Conservation (phyloP, 2,113 vertebrate genomes). For the Heliornis fulica region DNA sequence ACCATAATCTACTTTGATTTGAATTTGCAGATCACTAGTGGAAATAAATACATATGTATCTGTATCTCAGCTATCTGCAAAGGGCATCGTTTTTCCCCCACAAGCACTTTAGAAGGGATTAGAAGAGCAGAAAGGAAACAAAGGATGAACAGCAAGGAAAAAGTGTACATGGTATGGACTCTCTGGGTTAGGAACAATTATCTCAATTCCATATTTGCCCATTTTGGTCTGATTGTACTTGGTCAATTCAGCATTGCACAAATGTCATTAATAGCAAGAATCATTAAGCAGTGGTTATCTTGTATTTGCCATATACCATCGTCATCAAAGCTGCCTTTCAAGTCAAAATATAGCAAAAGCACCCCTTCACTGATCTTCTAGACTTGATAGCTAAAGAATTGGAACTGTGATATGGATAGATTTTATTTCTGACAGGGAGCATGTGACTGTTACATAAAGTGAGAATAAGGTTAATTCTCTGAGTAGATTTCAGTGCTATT, state of each 20-base stretch:
- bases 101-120: neutral
- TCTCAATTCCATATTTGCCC: neutral
- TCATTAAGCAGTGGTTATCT: neutral
- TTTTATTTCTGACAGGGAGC: neutral
- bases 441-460: neutral
- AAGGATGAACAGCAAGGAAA: neutral
- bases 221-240: neutral
- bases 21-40: neutral
- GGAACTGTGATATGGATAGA: neutral
- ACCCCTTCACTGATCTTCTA: neutral
- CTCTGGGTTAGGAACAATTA: neutral
- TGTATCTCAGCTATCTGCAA: neutral
- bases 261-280: neutral
- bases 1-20: slow-evolving; percentile 13
- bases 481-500: slow-evolving; percentile 6
- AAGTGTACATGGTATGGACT: neutral
- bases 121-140: neutral
- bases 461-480: slow-evolving; percentile 7
- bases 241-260: neutral
- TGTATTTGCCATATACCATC: neutral
- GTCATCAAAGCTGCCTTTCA: neutral
- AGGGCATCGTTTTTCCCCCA: neutral
- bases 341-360: neutral
- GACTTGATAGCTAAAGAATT: neutral
- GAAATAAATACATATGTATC: neutral